Evolutionary conservation across 2,888 invertebrate genomes (phyloP), one percentile per base, ranked within the genome.

Genomic region (Drosophila gaucha): DNA sequence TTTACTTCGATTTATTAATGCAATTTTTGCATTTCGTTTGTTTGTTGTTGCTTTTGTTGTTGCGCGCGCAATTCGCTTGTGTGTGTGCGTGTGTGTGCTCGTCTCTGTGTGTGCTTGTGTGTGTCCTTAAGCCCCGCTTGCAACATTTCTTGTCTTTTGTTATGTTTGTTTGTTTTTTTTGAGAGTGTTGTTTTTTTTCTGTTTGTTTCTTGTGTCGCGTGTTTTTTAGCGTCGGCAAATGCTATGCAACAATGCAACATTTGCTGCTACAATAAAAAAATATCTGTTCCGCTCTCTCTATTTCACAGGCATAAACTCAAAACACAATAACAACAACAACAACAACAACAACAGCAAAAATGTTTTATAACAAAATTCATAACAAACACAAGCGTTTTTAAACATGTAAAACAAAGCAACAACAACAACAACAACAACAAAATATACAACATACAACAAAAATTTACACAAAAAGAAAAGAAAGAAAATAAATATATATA

Each of bases 261-360:
- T 6, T 35, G 20, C 20, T 18, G 22, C 16, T 28, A 31, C 6
- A 59, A 52, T 56, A 20, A 56, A 49, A 24, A 41, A 14, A 24
- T 41, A 26, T 44, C 12, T 12, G 28, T 18, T 4, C 2, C 18
- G 12, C 44, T 12, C 28, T 31, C n/a, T 52, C 43, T 62, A n/a
- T 47, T 46, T 67, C 69, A 35, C 80, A 86, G 87, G 89, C 83
- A 89, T 78, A 86, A 87, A 83, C 86, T 84, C 71, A 66, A 73
- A 86, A 83, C 66, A 86, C 66, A 83, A 88, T 60, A 72, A 68
- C 69, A 70, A 56, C 59, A 59, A 52, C 24, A 74, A 51, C 49
- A 67, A 77, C 55, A 73, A 63, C 68, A 74, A 67, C 62, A 77
- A n/a, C n/a, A n/a, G n/a, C n/a, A n/a, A n/a, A 68, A 64, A 78